Evolutionary conservation across 2,888 invertebrate genomes (phyloP), one percentile per base, ranked within the genome.

Genomic region (Punctoribates punctum): DNA sequence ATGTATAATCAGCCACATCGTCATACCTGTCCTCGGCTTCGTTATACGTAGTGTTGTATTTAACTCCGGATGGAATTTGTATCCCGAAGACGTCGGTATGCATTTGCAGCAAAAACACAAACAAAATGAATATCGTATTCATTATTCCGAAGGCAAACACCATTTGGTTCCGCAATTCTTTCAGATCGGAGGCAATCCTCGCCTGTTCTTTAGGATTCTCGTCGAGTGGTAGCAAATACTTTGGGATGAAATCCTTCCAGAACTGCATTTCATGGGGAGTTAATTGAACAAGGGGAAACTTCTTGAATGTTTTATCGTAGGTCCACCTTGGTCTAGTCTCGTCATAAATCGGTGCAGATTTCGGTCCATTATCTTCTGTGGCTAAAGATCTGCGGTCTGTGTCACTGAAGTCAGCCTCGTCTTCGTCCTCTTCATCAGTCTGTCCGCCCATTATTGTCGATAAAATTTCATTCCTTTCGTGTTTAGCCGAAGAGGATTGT

Each of bases 91-190:
- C 46, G 29, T 76, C 76, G 8, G 96, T 96, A 88, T 96, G 95
- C 86, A 97, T 88, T 88, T 98, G 97, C 84, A 98, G 90, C 86
- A 98, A 91, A 87, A 97, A 94, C 82, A 98, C 96, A 87, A 97
- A 95, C 85, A 98, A 89, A 83, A 98, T 96, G 90, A 97, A 98
- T 83, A 98, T 90, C 81, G 96, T 94, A 88, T 98, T 98, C 86
- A 95, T 86, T 96, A 98, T 97, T 88, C 96, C 93, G 89, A 97
- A 97, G 82, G 91, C 93, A 87, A 96, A 95, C 80, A 95, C 94
- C 81, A 93, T 92, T 82, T 93, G 91, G 87, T 97, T 94, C 84
- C 97, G 89, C 82, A 97, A 88, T 85, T 95, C 95, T 88, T 93
- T 92, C 84, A 98, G 88, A 86, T 94, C 94, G 85, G 86, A 87